phyloP scores from a whole-genome alignment of 2,113 vertebrate genomes.

The Oreochromis spilurus region DNA sequence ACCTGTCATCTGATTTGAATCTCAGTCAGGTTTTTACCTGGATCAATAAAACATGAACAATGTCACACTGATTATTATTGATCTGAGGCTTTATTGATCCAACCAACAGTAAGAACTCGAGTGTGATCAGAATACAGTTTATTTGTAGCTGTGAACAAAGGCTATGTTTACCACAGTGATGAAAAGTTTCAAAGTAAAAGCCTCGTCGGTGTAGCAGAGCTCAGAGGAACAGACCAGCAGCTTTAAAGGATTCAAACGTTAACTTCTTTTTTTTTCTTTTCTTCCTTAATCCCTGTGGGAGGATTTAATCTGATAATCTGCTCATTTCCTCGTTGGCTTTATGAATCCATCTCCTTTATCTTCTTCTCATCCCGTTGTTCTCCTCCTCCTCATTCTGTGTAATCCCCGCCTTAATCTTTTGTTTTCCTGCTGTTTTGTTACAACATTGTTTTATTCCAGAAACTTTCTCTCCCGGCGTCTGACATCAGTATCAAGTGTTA shows the following conservation, averaged over 20 bases:
- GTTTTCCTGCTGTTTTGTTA: not conserved
- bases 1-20: not conserved
- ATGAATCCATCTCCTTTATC: not conserved
- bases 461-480: not conserved
- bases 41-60: not conserved
- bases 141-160: not conserved
- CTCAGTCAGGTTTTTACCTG: not conserved
- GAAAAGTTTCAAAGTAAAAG: not conserved
- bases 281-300: not conserved
- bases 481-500: not conserved
- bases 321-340: not conserved
- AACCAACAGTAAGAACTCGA: not conserved
- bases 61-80: not conserved
- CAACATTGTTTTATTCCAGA: not conserved
- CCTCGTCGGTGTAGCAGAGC: not conserved
- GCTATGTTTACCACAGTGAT: not conserved
- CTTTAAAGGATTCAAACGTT: not conserved
- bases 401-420: not conserved
- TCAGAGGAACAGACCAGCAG: not conserved
- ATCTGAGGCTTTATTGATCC: not conserved
- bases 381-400: fast-evolving
- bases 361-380: not conserved
- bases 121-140: not conserved
- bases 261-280: not conserved
- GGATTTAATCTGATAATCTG: not conserved